phyloP scores from a whole-genome alignment of 1,140 invertebrate species.

The Drosophila pseudoananassae region DNA sequence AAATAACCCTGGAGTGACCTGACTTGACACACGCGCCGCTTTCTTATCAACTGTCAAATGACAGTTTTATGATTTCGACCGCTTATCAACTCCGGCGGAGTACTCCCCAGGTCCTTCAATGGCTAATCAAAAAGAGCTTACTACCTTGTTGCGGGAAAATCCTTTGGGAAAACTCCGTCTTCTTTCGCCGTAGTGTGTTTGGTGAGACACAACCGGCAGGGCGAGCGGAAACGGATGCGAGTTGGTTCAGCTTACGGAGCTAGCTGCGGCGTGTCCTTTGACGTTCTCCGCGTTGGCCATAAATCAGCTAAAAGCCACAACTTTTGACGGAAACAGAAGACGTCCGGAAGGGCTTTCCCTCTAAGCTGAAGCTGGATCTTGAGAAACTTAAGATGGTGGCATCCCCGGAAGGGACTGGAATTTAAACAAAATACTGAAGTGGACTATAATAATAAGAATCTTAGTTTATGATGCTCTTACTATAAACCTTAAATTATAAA shows the following conservation, averaged over 20 bases:
- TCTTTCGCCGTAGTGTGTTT: background rate
- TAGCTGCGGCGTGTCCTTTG: conserved; percentile 35
- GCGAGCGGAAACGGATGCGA: conserved; percentile 50
- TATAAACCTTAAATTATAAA: background rate
- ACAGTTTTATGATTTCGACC: conserved; percentile 56
- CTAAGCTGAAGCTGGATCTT: background rate
- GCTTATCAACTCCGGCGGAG: conserved; percentile 30
- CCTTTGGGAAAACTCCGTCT: conserved; percentile 47
- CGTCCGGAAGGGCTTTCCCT: conserved; percentile 4
- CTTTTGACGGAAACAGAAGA: conserved; percentile 74
- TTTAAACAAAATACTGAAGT: background rate
- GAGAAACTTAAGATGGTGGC: background rate
- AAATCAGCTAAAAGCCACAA: conserved; percentile 62
- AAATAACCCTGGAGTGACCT: conserved; percentile 29
- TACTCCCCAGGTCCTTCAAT: conserved; percentile 34
- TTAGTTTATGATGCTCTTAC: background rate
- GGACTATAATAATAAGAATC: background rate
- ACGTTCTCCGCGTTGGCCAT: conserved; percentile 42
- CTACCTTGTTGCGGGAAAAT: conserved; percentile 60
- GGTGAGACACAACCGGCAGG: background rate
- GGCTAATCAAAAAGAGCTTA: conserved; percentile 67
- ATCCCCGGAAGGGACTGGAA: background rate
- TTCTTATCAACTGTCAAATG: conserved; percentile 54
- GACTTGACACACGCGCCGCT: conserved; percentile 21
- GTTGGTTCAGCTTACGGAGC: background rate